Conservation (phyloP, 2,888 invertebrate genomes). For the Cheilosia impressa region DNA sequence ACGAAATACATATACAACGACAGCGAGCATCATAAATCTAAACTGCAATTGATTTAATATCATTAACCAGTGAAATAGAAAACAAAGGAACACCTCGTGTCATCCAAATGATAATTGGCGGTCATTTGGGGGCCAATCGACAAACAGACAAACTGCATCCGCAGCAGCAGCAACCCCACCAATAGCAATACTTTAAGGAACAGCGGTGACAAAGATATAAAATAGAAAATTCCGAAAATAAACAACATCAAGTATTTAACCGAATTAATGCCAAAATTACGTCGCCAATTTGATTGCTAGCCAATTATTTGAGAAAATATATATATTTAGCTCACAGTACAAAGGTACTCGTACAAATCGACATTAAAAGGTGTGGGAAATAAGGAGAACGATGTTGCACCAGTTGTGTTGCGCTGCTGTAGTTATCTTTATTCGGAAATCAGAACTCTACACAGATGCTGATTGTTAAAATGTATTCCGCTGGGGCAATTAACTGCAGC, state of each 20-base stretch:
- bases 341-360: constrained; percentile 43
- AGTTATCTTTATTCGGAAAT: constrained; percentile 42
- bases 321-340: constrained; percentile 59
- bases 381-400: constrained; percentile 19
- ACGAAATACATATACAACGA: constrained; percentile 3
- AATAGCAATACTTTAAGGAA: constrained; percentile 15
- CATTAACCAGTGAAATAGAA: constrained; percentile 34
- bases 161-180: background rate
- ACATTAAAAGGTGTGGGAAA: constrained; percentile 8
- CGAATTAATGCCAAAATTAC: constrained; percentile 71
- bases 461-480: constrained; percentile 25
- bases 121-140: constrained; percentile 53
- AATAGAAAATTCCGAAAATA: constrained; percentile 53
- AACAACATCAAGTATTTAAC: constrained; percentile 41
- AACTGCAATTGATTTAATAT: constrained; percentile 60
- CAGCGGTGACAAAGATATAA: constrained; percentile 28
- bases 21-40: constrained; percentile 47
- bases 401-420: constrained; percentile 8
- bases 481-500: constrained; percentile 67
- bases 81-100: constrained; percentile 15
- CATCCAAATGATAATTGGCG: constrained; percentile 45
- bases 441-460: constrained; percentile 29
- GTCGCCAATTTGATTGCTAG: constrained; percentile 76
- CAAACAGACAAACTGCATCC: constrained; percentile 15
- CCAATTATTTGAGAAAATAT: constrained; percentile 75